Evolutionary conservation across 2,888 invertebrate species (phyloP), one percentile per base, ranked within the genome.

Genomic region (Tetranychus piercei): DNA sequence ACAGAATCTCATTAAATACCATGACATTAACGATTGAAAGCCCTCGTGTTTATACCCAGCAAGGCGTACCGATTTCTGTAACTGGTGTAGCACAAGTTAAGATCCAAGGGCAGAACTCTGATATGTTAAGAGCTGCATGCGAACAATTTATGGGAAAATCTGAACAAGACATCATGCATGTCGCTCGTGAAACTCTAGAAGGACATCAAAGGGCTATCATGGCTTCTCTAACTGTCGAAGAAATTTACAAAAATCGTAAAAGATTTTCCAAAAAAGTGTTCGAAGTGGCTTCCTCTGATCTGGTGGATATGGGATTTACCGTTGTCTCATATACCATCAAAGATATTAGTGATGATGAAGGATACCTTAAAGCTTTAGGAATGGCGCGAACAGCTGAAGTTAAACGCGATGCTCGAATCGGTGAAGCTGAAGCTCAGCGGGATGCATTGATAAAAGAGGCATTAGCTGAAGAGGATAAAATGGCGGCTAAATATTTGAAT

Each of bases 21-120:
- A 95, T 96, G 94, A 96, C 95, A 1, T 87, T 96, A 74, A 91
- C 92, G 83, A 94, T 96, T 75, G 93, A 94, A 82, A 93, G 93
- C 80, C 92, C 93, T 9, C 92, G 92, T 74, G 95, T 96, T 7
- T 95, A 95, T 83, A 95, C 95, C 70, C 91, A 91, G 81, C 93
- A 94, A 84, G 95, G 95, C 75, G 95, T 96, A 44, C 94, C 95
- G 23, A 94, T 96, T 82, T 94, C 94, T 43, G 95, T 96, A 64
- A 95, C 94, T 55, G 95, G 95, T 78, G 94, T 96, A 80, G 96
- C 96, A 74, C 95, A 96, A 88, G 79, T 79, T 11, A 79, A 79
- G 83, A 90, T 91, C 79, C 91, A 91, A 84, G 91, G 91, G 15
- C 91, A 91, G 83, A 91, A 91, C 82, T 89, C 90, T 80, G 91